Evolutionary conservation across 2,113 vertebrate species (phyloP).

Genomic region (Vidua macroura): DNA sequence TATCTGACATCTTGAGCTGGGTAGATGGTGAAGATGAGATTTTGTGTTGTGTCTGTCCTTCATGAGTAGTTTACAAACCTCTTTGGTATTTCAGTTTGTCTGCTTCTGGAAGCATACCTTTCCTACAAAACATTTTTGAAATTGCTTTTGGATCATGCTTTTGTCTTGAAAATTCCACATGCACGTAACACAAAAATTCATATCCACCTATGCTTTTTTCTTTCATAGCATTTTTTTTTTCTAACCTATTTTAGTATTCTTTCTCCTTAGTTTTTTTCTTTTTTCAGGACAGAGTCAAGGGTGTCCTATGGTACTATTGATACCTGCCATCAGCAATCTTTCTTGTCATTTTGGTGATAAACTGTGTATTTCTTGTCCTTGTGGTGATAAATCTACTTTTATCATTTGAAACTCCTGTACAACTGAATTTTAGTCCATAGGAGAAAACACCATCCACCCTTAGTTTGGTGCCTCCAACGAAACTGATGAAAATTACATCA

Average conservation of each 20-base stretch:
- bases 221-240: background rate
- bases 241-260: background rate
- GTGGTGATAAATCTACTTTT: background rate
- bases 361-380: background rate
- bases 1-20: background rate
- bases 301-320: background rate
- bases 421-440: background rate
- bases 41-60: background rate
- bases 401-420: background rate
- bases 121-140: background rate
- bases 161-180: background rate
- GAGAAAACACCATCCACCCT: background rate
- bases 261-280: background rate
- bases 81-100: background rate
- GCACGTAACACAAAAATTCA: background rate
- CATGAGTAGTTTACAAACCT: background rate
- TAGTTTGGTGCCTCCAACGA: background rate
- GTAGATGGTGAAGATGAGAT: background rate
- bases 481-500: background rate
- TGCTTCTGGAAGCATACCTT: background rate
- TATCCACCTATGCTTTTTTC: background rate
- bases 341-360: background rate
- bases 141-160: background rate
- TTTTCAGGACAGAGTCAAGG: background rate
- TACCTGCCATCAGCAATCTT: background rate